Evolutionary conservation across 2,888 invertebrate genomes (phyloP).

Genomic region (Limnephilus marmoratus): DNA sequence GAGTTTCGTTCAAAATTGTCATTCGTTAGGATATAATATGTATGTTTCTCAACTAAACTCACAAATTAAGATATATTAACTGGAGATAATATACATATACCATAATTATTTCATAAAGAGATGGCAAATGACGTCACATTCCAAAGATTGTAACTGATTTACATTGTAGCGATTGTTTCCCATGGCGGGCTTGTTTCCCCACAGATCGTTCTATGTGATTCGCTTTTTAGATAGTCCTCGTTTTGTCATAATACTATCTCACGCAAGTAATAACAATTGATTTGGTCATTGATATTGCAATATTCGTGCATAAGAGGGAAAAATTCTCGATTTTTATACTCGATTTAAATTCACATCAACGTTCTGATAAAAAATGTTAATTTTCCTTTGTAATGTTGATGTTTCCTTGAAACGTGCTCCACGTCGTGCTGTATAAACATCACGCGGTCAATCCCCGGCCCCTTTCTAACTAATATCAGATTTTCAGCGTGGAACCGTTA

Average conservation of each 20-base stretch:
- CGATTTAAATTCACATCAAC: background rate
- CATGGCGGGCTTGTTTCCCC: conserved; percentile 17
- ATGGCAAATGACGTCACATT: conserved; percentile 11
- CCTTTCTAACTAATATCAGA: background rate
- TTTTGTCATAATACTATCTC: conserved; percentile 35
- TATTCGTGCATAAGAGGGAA: background rate
- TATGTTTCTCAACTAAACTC: background rate
- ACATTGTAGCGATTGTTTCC: conserved; percentile 11
- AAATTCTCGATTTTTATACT: background rate
- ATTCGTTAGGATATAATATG: background rate
- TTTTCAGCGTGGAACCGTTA: background rate
- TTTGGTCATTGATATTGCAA: background rate
- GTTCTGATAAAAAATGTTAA: background rate
- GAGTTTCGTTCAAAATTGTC: background rate
- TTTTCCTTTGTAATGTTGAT: background rate
- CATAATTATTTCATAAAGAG: background rate
- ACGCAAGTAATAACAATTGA: conserved; percentile 23
- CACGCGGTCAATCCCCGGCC: background rate
- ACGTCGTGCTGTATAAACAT: background rate
- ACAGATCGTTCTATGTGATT: background rate
- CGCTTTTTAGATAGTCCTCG: background rate
- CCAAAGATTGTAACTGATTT: background rate
- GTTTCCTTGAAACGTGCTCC: background rate
- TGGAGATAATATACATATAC: background rate
- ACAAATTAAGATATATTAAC: background rate